A percentile compares a stretch with the other conserved stretches of the same genome.
phyloP scores from a whole-genome alignment of 2,797 vertebrate species.

The Crotalus adamanteus region DNA sequence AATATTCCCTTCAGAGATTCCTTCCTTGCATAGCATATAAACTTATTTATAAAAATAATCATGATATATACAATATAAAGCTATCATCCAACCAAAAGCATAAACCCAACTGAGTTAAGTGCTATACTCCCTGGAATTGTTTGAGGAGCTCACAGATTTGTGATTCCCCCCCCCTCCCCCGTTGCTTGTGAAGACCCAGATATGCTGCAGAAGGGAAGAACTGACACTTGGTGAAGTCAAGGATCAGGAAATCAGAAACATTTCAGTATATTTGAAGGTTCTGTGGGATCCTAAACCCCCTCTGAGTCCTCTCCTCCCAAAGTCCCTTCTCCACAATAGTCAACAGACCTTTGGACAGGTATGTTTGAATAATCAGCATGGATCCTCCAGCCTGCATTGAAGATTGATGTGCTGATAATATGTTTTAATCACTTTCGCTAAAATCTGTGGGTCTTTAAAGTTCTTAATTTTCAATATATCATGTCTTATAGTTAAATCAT shows the following conservation, averaged over 20 bases:
- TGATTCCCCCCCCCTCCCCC: fast-evolving
- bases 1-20: background rate
- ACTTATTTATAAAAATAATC: background rate
- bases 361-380: background rate
- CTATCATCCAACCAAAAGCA: background rate
- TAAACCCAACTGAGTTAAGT: background rate
- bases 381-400: background rate
- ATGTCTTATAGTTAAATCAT: background rate
- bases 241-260: background rate
- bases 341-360: background rate
- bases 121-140: background rate
- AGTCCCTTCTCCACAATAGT: background rate
- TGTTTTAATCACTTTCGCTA: background rate
- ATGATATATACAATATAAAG: background rate
- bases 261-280: background rate
- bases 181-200: background rate
- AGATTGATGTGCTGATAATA: background rate
- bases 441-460: background rate
- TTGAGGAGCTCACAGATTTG: background rate
- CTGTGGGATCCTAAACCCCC: background rate
- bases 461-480: background rate
- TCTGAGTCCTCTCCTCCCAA: background rate
- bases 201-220: background rate
- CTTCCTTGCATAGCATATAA: background rate
- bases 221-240: background rate